These are phyloP conservation scores for Synergus laeviventris DNA, from an alignment of 2,888 invertebrate genomes.

Conservation along the genomic window DNA sequence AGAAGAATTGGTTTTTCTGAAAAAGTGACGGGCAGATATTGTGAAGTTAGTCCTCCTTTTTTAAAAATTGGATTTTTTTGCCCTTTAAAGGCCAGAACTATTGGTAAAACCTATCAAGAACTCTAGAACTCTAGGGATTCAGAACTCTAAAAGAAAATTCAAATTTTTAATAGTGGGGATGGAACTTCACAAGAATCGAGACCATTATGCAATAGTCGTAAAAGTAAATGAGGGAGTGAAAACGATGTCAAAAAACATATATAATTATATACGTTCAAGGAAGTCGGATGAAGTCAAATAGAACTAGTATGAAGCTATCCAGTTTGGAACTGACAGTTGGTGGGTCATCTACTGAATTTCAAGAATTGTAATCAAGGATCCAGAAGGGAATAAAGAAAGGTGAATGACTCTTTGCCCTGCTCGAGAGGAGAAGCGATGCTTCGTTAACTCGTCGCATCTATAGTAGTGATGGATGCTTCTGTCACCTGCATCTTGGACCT, in stretches of 20 bases:
- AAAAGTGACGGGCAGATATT: too few species aligned
- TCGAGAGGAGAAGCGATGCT: conserved; percentile 11
- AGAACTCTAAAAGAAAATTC: too few species aligned
- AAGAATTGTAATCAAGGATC: background rate
- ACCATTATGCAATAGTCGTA: background rate
- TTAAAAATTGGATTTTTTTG: too few species aligned
- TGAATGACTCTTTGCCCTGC: conserved; percentile 3
- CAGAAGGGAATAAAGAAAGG: background rate
- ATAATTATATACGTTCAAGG: too few species aligned
- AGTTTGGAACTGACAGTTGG: background rate
- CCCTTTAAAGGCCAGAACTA: too few species aligned
- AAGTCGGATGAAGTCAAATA: background rate
- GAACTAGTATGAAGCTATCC: background rate
- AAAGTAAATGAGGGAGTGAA: background rate
- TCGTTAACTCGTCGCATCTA: conserved; percentile 34
- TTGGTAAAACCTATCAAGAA: too few species aligned
- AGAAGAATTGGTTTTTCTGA: too few species aligned
- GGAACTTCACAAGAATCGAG: too few species aligned
- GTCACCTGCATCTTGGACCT: conserved; percentile 33
- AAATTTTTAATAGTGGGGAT: too few species aligned
- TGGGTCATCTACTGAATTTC: background rate
- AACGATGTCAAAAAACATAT: background rate
- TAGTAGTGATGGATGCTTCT: conserved; percentile 34
- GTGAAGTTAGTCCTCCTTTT: too few species aligned
- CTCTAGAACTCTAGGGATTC: too few species aligned